phyloP scores from a whole-genome alignment of 2,113 vertebrate species.

The Plectropomus leopardus region DNA sequence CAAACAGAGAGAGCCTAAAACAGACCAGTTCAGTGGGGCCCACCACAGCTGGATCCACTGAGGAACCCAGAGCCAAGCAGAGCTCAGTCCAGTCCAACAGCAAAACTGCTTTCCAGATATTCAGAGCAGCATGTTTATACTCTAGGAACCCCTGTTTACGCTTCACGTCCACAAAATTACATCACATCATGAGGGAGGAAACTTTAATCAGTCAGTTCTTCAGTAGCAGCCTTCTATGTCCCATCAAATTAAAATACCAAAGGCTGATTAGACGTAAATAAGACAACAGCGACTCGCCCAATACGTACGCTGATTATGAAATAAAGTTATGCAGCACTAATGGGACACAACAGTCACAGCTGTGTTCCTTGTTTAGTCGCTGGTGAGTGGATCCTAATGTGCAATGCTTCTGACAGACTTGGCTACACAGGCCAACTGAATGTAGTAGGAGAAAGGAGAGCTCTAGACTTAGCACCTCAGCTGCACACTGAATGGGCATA shows the following conservation, averaged over 20 bases:
- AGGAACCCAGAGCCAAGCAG: conserved; percentile 53
- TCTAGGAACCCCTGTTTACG: conserved; percentile 65
- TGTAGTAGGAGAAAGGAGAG: conserved; percentile 20
- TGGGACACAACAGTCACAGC: conserved; percentile 51
- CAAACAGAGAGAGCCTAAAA: conserved; percentile 30
- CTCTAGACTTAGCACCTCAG: conserved; percentile 27
- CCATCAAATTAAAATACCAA: conserved; percentile 55
- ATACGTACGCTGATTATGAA: conserved; percentile 49
- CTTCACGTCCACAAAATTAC: conserved; percentile 67
- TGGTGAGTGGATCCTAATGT: conserved; percentile 64
- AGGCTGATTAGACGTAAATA: conserved; percentile 41
- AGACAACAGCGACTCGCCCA: conserved; percentile 37
- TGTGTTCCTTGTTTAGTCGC: conserved; percentile 51
- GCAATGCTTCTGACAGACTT: conserved; percentile 35
- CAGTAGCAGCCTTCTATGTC: conserved; percentile 51
- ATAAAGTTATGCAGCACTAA: conserved; percentile 50
- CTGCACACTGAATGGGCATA: conserved; percentile 37
- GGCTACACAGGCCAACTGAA: conserved; percentile 20
- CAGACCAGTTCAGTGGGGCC: conserved; percentile 34
- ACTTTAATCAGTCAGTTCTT: conserved; percentile 60
- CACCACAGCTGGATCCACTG: conserved; percentile 44
- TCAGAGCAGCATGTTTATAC: conserved; percentile 70
- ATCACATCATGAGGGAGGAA: conserved; percentile 62
- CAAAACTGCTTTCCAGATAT: conserved; percentile 58
- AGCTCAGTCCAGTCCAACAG: conserved; percentile 40